These are phyloP conservation scores for Drosophila miranda DNA, from an alignment of 1,140 invertebrate species.

Conservation along the genomic window DNA sequence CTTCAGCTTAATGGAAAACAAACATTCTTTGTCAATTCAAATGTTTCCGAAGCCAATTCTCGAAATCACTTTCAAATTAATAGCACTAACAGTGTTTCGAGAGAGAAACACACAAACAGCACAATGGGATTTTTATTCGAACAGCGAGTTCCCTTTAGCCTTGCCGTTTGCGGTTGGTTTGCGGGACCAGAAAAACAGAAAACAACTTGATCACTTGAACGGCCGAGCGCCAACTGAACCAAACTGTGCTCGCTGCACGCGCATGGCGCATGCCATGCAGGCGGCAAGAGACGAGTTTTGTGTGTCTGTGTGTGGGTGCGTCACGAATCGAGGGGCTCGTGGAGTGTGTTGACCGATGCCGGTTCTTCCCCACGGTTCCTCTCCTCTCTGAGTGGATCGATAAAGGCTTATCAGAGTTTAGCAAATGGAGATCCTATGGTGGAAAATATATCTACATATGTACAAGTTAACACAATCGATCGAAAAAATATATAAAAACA, in stretches of 20 bases:
- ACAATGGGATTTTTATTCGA: neutral
- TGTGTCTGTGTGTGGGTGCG: constrained; percentile 21
- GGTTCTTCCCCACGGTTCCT: neutral
- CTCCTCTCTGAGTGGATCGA: constrained; percentile 20
- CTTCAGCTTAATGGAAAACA: constrained; percentile 35
- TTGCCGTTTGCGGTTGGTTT: constrained; percentile 2
- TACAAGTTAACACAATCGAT: too few species aligned
- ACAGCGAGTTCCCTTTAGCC: constrained; percentile 6
- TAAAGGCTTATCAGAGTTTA: constrained; percentile 19
- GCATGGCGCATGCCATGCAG: too few species aligned
- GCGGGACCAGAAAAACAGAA: constrained; percentile 8
- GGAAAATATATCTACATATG: too few species aligned
- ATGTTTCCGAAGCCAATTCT: constrained; percentile 9
- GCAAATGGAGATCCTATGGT: too few species aligned
- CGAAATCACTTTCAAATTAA: constrained; percentile 15
- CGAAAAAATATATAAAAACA: too few species aligned
- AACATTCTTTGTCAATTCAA: constrained; percentile 37
- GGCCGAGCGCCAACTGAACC: constrained; percentile 64
- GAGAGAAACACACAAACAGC: neutral
- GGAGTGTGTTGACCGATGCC: constrained; percentile 40
- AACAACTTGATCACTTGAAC: constrained; percentile 70
- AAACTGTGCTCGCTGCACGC: constrained; percentile 52
- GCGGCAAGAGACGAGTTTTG: constrained; percentile 1
- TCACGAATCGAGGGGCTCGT: constrained; percentile 48
- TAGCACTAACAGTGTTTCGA: constrained; percentile 35